Base-by-base conservation (phyloP, 37 sponge, comb jelly and placozoan species). In the Spongilla lacustris region DNA sequence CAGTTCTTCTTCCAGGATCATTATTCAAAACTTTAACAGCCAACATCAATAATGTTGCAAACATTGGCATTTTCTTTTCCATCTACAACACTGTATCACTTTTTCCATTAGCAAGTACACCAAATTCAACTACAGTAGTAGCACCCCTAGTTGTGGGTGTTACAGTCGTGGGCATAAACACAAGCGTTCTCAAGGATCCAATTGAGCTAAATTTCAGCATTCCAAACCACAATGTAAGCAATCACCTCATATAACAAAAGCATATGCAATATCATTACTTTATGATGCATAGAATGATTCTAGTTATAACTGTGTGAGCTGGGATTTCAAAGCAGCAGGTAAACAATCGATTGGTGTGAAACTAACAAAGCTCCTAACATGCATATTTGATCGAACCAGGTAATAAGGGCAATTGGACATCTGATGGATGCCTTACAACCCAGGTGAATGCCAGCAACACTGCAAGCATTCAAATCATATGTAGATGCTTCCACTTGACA, bases 401-500 rank as follows among this genome's bases (percentile, higher is more conserved):
- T 74, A 82, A 83, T 0, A 14, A 32, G 19, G 82, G 82, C 12
- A 68, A 83, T 35, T 88, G 89, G 89, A 67, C 67, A 2, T 21
- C 46, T 50, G 70, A 82, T 30, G 89, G 89, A 5, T 88, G 89
- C 37, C 29, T 23, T 10, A 70, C 50, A 4, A 35, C 31, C 0
- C 70, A 35, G 32, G 32, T 66, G 1, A 50, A 23, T 0, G 77
- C 9, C 0, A 21, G 71, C 33, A 28, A 27, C 8, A 72, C 27
- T 22, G 38, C 73, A 21, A 23, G 29, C 17, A 26, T 24, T 8
- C 24, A 36, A 73, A 81, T 87, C 12, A 23, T 32, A 0, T 87
- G 88, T 49, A 23, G 22, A 8, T 92, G 92, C 80, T 50, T 41
- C 46, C 92, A 92, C 79, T 73, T 92, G n/a, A 92, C 92, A 23